Percentiles rank a stretch among this genome's conserved stretches.
phyloP scores from a whole-genome alignment of 2,888 invertebrate species.

The Rugalucina vietnamica region DNA sequence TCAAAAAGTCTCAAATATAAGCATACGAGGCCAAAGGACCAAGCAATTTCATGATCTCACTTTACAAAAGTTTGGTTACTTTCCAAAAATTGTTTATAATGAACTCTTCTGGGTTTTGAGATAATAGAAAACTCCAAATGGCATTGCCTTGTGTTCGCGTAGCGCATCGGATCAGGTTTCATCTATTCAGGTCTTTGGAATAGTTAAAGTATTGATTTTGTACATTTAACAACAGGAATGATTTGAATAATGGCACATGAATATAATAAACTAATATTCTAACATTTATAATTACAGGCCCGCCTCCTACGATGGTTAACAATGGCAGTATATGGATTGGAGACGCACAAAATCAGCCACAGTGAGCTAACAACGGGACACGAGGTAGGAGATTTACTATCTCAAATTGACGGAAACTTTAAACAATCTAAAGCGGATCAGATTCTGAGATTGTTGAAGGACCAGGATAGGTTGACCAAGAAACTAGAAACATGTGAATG shows the following conservation, averaged over 20 bases:
- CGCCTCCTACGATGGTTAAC: conserved; percentile 12
- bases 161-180: conserved; percentile 6
- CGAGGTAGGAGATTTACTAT: conserved; percentile 64
- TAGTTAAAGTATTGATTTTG: conserved; percentile 39
- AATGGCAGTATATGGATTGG: conserved; percentile 53
- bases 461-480: conserved; percentile 68
- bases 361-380: conserved; percentile 53
- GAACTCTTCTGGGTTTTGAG: conserved; percentile 16
- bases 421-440: conserved; percentile 72
- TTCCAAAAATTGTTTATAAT: conserved; percentile 31
- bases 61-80: conserved; percentile 36
- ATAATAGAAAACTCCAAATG: conserved; percentile 26
- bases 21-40: conserved; percentile 13
- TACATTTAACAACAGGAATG: conserved; percentile 3
- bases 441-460: conserved; percentile 70
- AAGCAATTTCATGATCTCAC: conserved; percentile 4
- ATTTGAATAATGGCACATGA: conserved; percentile 21
- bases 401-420: conserved; percentile 66
- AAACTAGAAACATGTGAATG: conserved; percentile 59
- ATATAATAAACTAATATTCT: conserved; percentile 16
- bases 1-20: conserved; percentile 21
- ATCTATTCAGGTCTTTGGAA: conserved; percentile 15
- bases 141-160: conserved; percentile 21
- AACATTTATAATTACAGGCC: conserved; percentile 22
- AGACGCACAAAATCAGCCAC: conserved; percentile 47